Evolutionary conservation across 2,113 vertebrate species (phyloP), one percentile per base, ranked within the genome.

Genomic region (Chionomys nivalis): DNA sequence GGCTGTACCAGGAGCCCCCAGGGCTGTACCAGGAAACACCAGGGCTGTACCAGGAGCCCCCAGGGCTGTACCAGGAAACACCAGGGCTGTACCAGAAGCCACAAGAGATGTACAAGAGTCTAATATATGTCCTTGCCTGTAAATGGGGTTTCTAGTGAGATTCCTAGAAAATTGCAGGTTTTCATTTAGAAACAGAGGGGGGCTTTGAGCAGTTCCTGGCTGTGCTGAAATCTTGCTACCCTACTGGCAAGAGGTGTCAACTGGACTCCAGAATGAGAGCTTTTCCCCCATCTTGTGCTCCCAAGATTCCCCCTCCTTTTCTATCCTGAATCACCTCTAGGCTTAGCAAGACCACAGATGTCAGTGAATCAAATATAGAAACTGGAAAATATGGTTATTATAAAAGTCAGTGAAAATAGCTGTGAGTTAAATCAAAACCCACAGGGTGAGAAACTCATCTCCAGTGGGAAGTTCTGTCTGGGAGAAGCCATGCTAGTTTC

Each of bases 401-500:
- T 63, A 70, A 91, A 94, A 89, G 36, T 61, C 81, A 36, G 2
- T 16, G 55, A 42, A 82, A 76, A 88, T 65, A 42, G 31, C 44
- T 33, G n/a, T 3, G 17, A 87, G 58, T 10, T 87, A 79, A 52
- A 42, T 94, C 55, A 75, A 90, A 79, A 77, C 39, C 66, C n/a
- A 33, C 76, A 0, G 72, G 97, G 42, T 77, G 70, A 90, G 24
- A 21, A 47, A 44, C 39, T 72, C 83, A 13, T 95, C 97, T 98
- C 93, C 93, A 95, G 47, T 1, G 65, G 76, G 76, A 83, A 91
- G 70, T 63, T 92, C 90, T 94, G 79, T 87, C 94, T 76, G n/a
- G 39, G 73, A 73, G 82, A 83, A 81, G 93, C 93, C 96, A 87
- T 65, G 39, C 87, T 87, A 70, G 77, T 85, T 96, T 82, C 97